Percentiles rank a stretch among this genome's conserved stretches.
phyloP scores from a whole-genome alignment of 2,113 vertebrate species.

The Microcebus tavaratra region DNA sequence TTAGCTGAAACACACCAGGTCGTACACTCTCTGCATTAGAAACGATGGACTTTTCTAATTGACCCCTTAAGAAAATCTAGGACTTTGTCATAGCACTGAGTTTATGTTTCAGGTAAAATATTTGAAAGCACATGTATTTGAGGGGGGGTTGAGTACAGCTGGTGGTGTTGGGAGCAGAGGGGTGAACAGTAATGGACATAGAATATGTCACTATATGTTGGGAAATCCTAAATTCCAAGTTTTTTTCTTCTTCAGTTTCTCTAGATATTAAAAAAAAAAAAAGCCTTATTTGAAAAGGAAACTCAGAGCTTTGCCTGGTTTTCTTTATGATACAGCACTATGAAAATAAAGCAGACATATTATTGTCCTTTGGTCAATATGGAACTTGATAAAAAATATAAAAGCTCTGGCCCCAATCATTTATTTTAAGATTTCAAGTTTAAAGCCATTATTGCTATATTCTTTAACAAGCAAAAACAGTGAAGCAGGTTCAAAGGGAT shows the following conservation, averaged over 20 bases:
- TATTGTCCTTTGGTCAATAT: slow-evolving; percentile 56
- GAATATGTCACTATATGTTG: neutral
- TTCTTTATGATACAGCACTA: neutral
- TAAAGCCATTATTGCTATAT: slow-evolving; percentile 55
- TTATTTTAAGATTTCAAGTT: slow-evolving; percentile 67
- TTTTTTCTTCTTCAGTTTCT: neutral
- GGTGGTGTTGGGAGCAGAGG: neutral
- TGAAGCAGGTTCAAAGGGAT: slow-evolving; percentile 56
- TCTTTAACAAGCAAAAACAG: slow-evolving; percentile 64
- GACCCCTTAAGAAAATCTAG: slow-evolving; percentile 9
- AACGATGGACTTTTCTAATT: slow-evolving; percentile 50
- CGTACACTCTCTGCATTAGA: slow-evolving; percentile 44
- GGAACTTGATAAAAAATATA: slow-evolving; percentile 41
- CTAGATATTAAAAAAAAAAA: neutral
- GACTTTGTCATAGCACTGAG: neutral
- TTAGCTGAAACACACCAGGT: slow-evolving; percentile 61
- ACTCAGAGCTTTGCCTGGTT: neutral
- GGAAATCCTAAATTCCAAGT: slow-evolving; percentile 1
- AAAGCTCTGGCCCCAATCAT: slow-evolving; percentile 46
- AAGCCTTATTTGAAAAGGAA: neutral
- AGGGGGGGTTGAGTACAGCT: neutral
- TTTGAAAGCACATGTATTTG: neutral
- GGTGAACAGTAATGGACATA: neutral
- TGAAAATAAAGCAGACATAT: neutral
- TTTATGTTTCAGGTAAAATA: neutral